Evolutionary conservation across 2,888 invertebrate genomes (phyloP), one percentile per base, ranked within the genome.

Genomic region (Cephus spinipes): DNA sequence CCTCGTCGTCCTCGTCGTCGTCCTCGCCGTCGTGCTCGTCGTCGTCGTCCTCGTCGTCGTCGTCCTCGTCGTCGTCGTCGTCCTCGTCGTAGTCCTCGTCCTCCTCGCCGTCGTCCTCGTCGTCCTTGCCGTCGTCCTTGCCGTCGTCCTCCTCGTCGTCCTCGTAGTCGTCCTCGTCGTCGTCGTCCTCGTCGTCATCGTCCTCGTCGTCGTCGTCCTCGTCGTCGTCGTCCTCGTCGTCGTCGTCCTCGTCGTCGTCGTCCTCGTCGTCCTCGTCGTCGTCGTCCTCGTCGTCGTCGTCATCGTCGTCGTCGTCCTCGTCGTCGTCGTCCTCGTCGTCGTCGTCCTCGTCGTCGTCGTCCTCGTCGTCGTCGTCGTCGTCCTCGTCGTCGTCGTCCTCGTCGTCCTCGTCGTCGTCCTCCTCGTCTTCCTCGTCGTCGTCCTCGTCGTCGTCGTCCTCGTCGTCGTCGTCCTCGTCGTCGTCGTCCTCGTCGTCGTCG

Each of bases 361-460:
- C 68, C 68, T 68, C 68, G 68, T 68, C 68, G 68, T 68, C 68
- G 12, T 68, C 68, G 68, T 68, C 68, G 68, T 68, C 68, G 12
- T 68, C 68, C 12, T 68, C 68, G 35, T 78, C 73, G 55, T 75
- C 74, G 34, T 35, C 73, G 12, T 68, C 68, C n/a, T n/a, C n/a
- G n/a, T n/a, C n/a, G n/a, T n/a, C n/a, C n/a, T n/a, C n/a, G n/a
- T n/a, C n/a, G n/a, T n/a, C n/a, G n/a, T n/a, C n/a, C n/a, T n/a
- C n/a, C n/a, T n/a, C n/a, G n/a, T n/a, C n/a, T n/a, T n/a, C n/a
- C n/a, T n/a, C n/a, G n/a, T n/a, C n/a, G n/a, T n/a, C n/a, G n/a
- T n/a, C n/a, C n/a, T n/a, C n/a, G 73, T 75, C 74, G 32, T 55
- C 40, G n/a, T 77, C 74, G 33, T 34, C 73, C 74, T 75, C 74